Conservation (phyloP, 2,888 invertebrate genomes). For the Philopedon plagiatum region DNA sequence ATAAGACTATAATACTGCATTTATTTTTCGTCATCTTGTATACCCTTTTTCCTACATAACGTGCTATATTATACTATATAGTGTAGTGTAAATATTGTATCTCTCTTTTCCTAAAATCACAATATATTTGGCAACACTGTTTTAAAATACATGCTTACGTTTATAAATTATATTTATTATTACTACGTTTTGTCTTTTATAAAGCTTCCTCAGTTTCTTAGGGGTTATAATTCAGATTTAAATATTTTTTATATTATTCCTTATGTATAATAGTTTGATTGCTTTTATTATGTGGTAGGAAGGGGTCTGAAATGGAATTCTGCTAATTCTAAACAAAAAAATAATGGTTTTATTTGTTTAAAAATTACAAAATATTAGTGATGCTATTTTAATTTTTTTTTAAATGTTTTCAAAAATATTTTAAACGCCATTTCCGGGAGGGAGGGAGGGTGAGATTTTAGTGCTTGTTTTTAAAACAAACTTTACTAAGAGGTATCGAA, state of each 20-base stretch:
- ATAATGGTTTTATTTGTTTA: too few species aligned
- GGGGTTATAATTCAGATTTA: neutral
- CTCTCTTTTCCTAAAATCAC: constrained; percentile 25
- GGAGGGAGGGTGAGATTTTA: too few species aligned
- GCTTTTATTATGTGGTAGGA: too few species aligned
- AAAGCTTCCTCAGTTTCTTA: constrained; percentile 5
- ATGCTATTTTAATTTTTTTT: too few species aligned
- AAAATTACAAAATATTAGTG: too few species aligned
- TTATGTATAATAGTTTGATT: neutral
- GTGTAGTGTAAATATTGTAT: constrained; percentile 27
- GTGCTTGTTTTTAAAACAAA: too few species aligned
- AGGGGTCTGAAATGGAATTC: too few species aligned
- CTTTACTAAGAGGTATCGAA: too few species aligned
- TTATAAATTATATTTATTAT: neutral
- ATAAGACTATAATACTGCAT: neutral
- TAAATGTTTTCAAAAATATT: too few species aligned
- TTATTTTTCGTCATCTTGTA: neutral
- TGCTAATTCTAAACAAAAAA: too few species aligned
- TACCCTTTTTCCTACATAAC: neutral
- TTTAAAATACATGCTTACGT: neutral
- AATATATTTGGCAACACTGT: constrained; percentile 34
- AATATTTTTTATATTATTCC: neutral
- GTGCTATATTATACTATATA: constrained; percentile 16
- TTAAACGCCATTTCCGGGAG: too few species aligned
- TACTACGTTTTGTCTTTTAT: neutral